Evolutionary conservation across 2,888 invertebrate genomes (phyloP).

Genomic region (Ptychoptera contaminata): DNA sequence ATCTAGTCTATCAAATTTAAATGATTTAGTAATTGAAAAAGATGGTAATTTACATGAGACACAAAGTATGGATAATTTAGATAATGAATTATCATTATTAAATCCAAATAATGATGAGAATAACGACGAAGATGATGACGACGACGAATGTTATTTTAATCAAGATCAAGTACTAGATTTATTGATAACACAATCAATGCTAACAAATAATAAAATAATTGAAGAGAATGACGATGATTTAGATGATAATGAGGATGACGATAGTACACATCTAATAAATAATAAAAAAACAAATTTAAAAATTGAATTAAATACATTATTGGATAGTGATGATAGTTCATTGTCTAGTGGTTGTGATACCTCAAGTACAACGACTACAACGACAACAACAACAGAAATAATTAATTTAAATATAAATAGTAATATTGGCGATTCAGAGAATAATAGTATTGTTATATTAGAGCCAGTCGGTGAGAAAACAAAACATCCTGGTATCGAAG

Average conservation of each 20-base stretch:
- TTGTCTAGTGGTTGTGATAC: slow-evolving; percentile 71
- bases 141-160: slow-evolving; percentile 23
- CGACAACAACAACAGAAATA: slow-evolving; percentile 17
- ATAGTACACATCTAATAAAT: background rate
- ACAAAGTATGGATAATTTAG: slow-evolving; percentile 13
- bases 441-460: background rate
- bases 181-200: slow-evolving; percentile 4
- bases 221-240: background rate
- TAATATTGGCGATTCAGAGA: background rate
- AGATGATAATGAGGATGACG: background rate
- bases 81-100: slow-evolving; percentile 2
- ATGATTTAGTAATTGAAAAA: slow-evolving; percentile 7
- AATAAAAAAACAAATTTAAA: background rate
- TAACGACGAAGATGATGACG: slow-evolving; percentile 22
- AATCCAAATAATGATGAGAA: slow-evolving; percentile 7
- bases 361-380: slow-evolving; percentile 50
- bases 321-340: slow-evolving; percentile 57
- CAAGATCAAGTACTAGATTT: slow-evolving; percentile 10
- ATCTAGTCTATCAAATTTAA: slow-evolving; percentile 23
- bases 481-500: background rate
- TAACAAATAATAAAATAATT: background rate
- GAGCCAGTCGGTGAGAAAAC: background rate
- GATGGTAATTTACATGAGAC: slow-evolving; percentile 1
- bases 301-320: slow-evolving; percentile 34
- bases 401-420: background rate